These are phyloP conservation scores for Phaethornis superciliosus DNA, from an alignment of 2,113 vertebrate species.

Conservation along the genomic window DNA sequence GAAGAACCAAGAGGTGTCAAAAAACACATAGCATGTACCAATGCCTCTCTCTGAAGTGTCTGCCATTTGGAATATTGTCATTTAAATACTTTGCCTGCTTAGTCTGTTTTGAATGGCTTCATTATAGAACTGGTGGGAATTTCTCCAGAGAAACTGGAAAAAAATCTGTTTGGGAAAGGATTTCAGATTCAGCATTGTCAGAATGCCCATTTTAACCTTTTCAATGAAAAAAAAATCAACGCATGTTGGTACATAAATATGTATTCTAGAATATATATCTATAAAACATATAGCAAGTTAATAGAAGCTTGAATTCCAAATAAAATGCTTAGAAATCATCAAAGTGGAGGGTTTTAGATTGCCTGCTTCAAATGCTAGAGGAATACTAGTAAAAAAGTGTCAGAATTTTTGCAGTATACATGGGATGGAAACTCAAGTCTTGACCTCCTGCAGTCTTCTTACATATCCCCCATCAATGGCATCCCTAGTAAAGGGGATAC, in stretches of 20 bases:
- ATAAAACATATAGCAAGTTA: background rate
- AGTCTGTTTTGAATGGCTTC: conserved; percentile 38
- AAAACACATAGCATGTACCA: conserved; percentile 34
- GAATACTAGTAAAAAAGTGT: background rate
- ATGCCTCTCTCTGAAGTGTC: conserved; percentile 8
- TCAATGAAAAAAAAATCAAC: background rate
- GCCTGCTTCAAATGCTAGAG: background rate
- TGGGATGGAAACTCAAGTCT: background rate
- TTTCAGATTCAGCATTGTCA: background rate
- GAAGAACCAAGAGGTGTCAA: background rate
- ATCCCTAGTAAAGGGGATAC: background rate
- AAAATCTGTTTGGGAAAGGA: conserved; percentile 16
- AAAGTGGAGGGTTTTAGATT: background rate
- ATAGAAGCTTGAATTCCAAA: background rate
- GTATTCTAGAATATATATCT: background rate
- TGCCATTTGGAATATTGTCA: conserved; percentile 55
- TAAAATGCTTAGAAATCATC: background rate
- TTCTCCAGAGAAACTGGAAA: background rate
- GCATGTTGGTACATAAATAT: background rate
- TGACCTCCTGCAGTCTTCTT: background rate
- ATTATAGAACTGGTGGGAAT: conserved; percentile 11
- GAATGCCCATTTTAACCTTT: conserved; percentile 9
- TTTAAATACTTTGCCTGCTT: conserved; percentile 44
- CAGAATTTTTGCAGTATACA: background rate
- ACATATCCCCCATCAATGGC: background rate